Evolutionary conservation across 2,888 invertebrate species (phyloP).

Genomic region (Pyrochroa serraticornis): DNA sequence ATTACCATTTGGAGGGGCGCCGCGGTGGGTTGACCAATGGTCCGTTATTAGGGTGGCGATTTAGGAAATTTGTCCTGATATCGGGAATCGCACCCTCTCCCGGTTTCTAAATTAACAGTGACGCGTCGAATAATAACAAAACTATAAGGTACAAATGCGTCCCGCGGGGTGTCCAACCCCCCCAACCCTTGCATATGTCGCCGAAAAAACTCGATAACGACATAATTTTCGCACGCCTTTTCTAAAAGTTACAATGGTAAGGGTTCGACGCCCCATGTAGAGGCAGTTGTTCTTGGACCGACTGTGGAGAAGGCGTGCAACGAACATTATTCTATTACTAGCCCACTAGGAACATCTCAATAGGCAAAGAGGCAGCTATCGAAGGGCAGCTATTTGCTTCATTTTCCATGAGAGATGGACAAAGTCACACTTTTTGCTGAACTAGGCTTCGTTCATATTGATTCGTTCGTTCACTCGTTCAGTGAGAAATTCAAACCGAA

Average conservation of each 20-base stretch:
- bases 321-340: slow-evolving; percentile 9
- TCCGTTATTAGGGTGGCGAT: slow-evolving; percentile 3
- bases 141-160: slow-evolving; percentile 33
- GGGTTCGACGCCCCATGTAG: neutral
- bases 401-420: no score
- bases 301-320: slow-evolving; percentile 35
- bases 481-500: no score
- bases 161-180: slow-evolving; percentile 37
- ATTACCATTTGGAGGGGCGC: slow-evolving; percentile 1
- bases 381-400: no score
- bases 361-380: no score
- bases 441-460: no score
- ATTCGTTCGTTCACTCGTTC: no score
- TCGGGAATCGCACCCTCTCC: slow-evolving; percentile 16
- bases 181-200: slow-evolving; percentile 42
- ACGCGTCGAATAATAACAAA: slow-evolving; percentile 41
- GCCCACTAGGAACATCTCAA: no score
- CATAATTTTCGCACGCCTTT: slow-evolving; percentile 54
- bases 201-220: slow-evolving; percentile 47
- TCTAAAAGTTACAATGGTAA: slow-evolving; percentile 48
- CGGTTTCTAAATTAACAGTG: slow-evolving; percentile 37
- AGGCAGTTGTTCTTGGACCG: slow-evolving; percentile 36
- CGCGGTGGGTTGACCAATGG: slow-evolving; percentile 18
- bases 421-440: no score
- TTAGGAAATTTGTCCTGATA: slow-evolving; percentile 7